Percentiles rank a stretch among this genome's conserved stretches.
These are phyloP conservation scores for Magallana angulata DNA, from an alignment of 1,140 invertebrate species.

Conservation along the genomic window DNA sequence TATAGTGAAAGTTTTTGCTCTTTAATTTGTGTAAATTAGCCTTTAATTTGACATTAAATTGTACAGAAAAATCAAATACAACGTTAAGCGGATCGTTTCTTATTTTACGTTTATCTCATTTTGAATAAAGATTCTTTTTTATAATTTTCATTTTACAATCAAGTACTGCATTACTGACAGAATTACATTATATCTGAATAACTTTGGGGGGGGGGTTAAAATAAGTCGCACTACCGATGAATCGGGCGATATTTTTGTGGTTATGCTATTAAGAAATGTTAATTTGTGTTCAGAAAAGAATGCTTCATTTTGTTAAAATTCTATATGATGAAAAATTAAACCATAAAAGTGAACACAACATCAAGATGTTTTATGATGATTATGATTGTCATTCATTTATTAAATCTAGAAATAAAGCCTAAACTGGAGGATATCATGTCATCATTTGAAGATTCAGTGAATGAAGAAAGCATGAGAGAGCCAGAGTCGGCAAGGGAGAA, in stretches of 20 bases:
- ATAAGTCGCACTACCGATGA: neutral
- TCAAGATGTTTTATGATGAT: slow-evolving; percentile 41
- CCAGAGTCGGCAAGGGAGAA: neutral
- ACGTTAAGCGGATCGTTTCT: too few species aligned
- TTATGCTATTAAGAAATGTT: too few species aligned
- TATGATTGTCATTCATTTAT: slow-evolving; percentile 23
- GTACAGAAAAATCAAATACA: too few species aligned
- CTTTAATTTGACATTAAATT: too few species aligned
- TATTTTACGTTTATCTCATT: too few species aligned
- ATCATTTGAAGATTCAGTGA: slow-evolving; percentile 33
- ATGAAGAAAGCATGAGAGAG: neutral
- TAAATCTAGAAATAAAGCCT: slow-evolving; percentile 32
- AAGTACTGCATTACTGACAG: too few species aligned
- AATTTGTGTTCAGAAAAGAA: neutral
- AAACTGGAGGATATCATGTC: slow-evolving; percentile 30
- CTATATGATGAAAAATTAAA: slow-evolving; percentile 1
- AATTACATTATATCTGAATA: too few species aligned
- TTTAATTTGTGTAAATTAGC: too few species aligned
- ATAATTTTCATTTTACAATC: too few species aligned
- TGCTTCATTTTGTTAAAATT: slow-evolving; percentile 5
- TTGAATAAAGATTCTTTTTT: too few species aligned
- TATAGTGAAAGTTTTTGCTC: too few species aligned
- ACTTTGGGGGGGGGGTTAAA: too few species aligned
- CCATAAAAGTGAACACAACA: slow-evolving; percentile 26
- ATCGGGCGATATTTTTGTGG: neutral